These are phyloP conservation scores for Poliocrania exsul DNA, from an alignment of 2,797 vertebrate genomes.

Conservation along the genomic window DNA sequence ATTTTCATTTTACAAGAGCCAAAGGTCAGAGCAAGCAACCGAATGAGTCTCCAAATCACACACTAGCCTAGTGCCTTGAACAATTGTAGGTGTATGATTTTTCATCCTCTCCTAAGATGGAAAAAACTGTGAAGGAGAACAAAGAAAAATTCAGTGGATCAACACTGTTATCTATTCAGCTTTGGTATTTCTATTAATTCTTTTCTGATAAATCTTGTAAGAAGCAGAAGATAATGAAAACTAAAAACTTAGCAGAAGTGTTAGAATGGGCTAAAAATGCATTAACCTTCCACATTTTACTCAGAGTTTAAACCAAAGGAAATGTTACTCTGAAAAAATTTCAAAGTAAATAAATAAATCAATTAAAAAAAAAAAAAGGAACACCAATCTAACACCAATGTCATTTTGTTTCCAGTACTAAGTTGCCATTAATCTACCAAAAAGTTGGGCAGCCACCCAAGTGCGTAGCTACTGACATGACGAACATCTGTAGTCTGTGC, in stretches of 20 bases:
- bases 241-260: not conserved
- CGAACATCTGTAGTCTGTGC: accelerated
- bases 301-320: not conserved
- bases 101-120: not conserved
- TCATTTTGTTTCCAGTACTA: not conserved
- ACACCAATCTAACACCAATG: not conserved
- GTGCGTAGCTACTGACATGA: not conserved
- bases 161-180: not conserved
- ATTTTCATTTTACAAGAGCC: not conserved
- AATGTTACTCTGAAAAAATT: not conserved
- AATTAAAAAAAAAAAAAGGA: too few relatives aligned
- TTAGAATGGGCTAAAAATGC: not conserved
- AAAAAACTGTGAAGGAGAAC: not conserved
- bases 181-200: not conserved
- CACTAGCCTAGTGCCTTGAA: not conserved
- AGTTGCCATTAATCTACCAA: not conserved
- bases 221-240: not conserved
- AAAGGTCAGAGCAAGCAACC: not conserved
- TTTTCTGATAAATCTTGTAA: not conserved
- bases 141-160: not conserved
- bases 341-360: not conserved
- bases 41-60: not conserved
- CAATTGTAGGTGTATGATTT: not conserved
- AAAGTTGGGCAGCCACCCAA: not conserved
- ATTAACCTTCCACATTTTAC: not conserved